Conservation (phyloP, 2,113 vertebrate species). For the Lathamus discolor region DNA sequence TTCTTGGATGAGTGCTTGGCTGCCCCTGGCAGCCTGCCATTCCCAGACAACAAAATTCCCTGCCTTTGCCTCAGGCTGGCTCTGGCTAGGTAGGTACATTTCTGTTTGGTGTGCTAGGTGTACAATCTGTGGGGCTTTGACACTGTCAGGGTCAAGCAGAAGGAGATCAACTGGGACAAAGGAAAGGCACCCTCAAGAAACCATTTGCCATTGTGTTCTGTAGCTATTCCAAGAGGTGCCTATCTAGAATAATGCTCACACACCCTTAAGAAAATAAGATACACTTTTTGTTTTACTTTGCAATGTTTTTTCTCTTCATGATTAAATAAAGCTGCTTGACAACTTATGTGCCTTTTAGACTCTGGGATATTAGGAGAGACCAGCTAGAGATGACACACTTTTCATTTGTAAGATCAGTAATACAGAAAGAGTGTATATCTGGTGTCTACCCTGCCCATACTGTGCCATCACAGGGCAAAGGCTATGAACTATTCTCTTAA, state of each 20-base stretch:
- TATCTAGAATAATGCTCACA: neutral
- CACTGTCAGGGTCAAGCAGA: neutral
- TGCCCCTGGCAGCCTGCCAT: neutral
- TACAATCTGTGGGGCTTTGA: neutral
- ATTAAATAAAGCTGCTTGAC: neutral
- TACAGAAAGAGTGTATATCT: neutral
- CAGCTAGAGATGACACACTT: neutral
- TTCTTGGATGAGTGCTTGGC: neutral
- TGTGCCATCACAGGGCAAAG: neutral
- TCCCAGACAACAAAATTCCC: neutral
- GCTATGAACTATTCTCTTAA: rapidly evolving
- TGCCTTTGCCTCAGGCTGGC: neutral
- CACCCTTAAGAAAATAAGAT: neutral
- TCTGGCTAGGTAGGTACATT: neutral
- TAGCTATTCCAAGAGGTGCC: neutral
- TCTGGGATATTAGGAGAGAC: neutral
- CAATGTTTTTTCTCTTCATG: neutral
- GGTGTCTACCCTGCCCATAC: neutral
- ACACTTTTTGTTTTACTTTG: neutral
- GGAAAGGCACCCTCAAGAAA: neutral
- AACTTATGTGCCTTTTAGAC: neutral
- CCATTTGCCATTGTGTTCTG: neutral
- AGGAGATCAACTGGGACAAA: neutral
- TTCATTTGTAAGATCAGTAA: neutral
- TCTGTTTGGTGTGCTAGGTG: neutral